Percentiles rank a stretch among this genome's conserved stretches.
Conservation (phyloP, 2,113 vertebrate genomes). For the Bucco capensis region DNA sequence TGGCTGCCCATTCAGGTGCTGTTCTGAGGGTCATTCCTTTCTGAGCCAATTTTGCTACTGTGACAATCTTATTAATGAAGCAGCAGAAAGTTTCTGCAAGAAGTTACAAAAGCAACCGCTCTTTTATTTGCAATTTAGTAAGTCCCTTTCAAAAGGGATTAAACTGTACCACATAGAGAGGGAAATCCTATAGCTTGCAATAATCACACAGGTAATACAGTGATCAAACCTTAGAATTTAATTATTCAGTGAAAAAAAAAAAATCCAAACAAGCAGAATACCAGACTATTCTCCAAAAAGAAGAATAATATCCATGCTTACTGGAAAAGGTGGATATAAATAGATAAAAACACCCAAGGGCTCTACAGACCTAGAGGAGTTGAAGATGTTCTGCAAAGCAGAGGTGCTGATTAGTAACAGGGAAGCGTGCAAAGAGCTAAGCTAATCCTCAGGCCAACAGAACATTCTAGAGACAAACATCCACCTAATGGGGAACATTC, state of each 20-base stretch:
- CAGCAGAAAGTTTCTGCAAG: not conserved
- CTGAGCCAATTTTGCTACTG: not conserved
- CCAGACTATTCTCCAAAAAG: slow-evolving; percentile 31
- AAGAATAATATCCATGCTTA: not conserved
- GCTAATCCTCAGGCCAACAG: not conserved
- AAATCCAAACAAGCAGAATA: not conserved
- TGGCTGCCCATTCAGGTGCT: not conserved
- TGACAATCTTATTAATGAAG: not conserved
- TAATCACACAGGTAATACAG: not conserved
- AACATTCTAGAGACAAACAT: not conserved
- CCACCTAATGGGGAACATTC: not conserved
- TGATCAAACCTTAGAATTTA: not conserved
- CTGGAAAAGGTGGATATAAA: not conserved
- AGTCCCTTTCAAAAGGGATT: not conserved
- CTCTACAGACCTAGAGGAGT: slow-evolving; percentile 27
- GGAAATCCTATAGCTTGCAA: not conserved
- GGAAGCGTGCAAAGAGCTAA: not conserved
- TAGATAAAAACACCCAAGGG: not conserved
- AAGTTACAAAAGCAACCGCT: not conserved
- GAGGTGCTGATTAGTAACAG: slow-evolving; percentile 17
- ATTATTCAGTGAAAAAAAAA: not conserved
- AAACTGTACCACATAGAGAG: not conserved
- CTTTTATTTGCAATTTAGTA: not conserved
- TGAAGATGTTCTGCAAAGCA: slow-evolving; percentile 40
- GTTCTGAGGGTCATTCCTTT: slow-evolving; percentile 1